Evolutionary conservation across 2,113 vertebrate species (phyloP), one percentile per base, ranked within the genome.

Genomic region (Callipepla squamata): DNA sequence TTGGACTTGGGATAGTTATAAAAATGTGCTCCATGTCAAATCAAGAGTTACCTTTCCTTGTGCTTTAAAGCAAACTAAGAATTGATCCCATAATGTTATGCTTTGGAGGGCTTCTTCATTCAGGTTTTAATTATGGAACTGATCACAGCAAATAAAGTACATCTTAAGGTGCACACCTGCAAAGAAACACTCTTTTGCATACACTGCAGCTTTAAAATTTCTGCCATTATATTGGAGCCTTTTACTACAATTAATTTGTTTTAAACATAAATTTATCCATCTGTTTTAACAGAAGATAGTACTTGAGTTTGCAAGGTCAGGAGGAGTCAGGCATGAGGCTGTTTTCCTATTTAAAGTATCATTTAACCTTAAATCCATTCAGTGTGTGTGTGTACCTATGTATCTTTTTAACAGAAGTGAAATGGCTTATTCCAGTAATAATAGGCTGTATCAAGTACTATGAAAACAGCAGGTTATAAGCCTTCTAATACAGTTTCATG

Each of bases 121-220:
- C 70, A 36, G 47, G 65, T 90, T 96, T 97, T 92, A 96, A 91
- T 95, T 96, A 96, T 86, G 92, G 94, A 97, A 91, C 84, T 95
- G 94, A 95, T 76, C 74, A 59, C 76, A 53, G 26, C 51, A 48
- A 72, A 68, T 67, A 30, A 36, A 47, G 38, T 36, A 14, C 34
- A n/a, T 40, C 88, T 36, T 80, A 38, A 8, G 61, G 67, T 68
- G 11, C 0, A 25, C 48, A 89, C 80, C 89, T 87, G 78, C 67
- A 55, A 78, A 83, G 73, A 90, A 65, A 47, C 59, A 76, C 40
- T 77, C 53, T 40, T 74, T 45, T 80, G 87, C 72, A 63, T 48
- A n/a, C 8, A 1, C 51, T 67, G 67, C 70, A 38, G 67, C 40
- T 79, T 53, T 58, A 34, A 69, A 77, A 40, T 51, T 5, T 50